phyloP scores from a whole-genome alignment of 2,797 vertebrate genomes.

The Poecilia picta region DNA sequence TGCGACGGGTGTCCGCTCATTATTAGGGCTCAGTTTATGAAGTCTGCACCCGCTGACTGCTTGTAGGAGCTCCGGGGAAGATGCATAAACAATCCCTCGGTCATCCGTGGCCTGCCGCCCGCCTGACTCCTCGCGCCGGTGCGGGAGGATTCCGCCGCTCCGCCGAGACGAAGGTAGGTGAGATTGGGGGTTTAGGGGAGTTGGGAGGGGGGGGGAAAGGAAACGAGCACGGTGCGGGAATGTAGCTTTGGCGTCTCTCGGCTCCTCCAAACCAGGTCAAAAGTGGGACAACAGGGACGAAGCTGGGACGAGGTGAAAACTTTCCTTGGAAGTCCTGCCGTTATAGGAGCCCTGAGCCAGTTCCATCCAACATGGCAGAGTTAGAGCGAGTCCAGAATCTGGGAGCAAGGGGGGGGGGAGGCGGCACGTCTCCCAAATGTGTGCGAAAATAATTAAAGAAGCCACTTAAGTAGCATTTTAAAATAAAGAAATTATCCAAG shows the following conservation, averaged over 20 bases:
- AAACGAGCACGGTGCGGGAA: slow-evolving; percentile 2
- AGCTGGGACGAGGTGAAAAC: slow-evolving; percentile 74
- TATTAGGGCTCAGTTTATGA: slow-evolving; percentile 45
- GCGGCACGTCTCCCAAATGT: neutral
- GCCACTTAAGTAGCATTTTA: fast-evolving
- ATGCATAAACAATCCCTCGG: slow-evolving; percentile 75
- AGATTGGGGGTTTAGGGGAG: too few relatives aligned
- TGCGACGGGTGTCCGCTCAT: slow-evolving; percentile 85
- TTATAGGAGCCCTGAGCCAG: slow-evolving; percentile 65
- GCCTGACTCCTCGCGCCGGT: slow-evolving; percentile 56
- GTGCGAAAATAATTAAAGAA: neutral
- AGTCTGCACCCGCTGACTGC: slow-evolving; percentile 60
- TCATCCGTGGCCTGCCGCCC: slow-evolving; percentile 77
- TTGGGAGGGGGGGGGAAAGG: too few relatives aligned
- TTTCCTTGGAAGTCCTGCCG: slow-evolving; percentile 81
- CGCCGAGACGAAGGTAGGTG: slow-evolving; percentile 1
- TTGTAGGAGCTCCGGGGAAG: slow-evolving; percentile 48
- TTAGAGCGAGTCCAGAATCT: slow-evolving; percentile 60
- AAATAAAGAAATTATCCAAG: fast-evolving
- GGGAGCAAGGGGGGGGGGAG: slow-evolving; percentile 49
- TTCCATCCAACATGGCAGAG: slow-evolving; percentile 92
- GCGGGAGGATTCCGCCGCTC: slow-evolving; percentile 38
- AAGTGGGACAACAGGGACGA: slow-evolving; percentile 33
- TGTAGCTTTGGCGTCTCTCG: slow-evolving; percentile 25
- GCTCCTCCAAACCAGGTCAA: slow-evolving; percentile 37